phyloP scores from a whole-genome alignment of 2,113 vertebrate genomes.

The Benitochromis conjunctus region DNA sequence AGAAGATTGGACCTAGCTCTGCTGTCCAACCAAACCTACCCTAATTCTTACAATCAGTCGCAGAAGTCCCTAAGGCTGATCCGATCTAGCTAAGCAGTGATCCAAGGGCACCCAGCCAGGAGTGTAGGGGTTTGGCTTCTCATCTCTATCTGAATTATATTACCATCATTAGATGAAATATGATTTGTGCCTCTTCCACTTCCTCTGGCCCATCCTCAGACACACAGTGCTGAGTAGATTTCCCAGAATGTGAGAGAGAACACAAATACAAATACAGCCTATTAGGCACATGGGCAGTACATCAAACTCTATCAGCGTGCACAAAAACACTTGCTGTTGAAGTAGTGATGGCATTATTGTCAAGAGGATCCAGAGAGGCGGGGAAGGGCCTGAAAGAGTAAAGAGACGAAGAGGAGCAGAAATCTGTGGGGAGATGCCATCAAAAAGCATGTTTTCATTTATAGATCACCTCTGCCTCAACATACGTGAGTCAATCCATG shows the following conservation, averaged over 20 bases:
- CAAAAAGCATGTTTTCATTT: slow-evolving; percentile 45
- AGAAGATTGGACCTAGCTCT: background rate
- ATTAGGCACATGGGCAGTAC: background rate
- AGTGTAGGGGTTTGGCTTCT: background rate
- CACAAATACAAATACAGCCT: background rate
- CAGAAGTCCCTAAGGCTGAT: background rate
- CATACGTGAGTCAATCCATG: background rate
- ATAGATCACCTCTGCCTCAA: background rate
- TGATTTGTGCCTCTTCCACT: slow-evolving; percentile 34
- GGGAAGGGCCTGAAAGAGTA: background rate
- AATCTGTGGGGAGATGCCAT: slow-evolving; percentile 4
- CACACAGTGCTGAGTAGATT: background rate
- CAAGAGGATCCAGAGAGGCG: background rate
- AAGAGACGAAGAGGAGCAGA: background rate
- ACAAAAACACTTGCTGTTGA: background rate
- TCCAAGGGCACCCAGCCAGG: background rate
- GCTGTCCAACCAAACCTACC: background rate
- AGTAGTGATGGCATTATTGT: background rate
- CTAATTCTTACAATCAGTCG: background rate
- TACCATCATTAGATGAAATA: slow-evolving; percentile 49
- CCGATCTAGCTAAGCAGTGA: background rate
- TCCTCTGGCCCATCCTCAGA: background rate
- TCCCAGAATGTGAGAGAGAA: slow-evolving; percentile 11
- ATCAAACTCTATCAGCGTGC: background rate
- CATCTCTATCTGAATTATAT: slow-evolving; percentile 23